Evolutionary conservation across 2,888 invertebrate genomes (phyloP), one percentile per base, ranked within the genome.

Genomic region (Oligia strigilis): DNA sequence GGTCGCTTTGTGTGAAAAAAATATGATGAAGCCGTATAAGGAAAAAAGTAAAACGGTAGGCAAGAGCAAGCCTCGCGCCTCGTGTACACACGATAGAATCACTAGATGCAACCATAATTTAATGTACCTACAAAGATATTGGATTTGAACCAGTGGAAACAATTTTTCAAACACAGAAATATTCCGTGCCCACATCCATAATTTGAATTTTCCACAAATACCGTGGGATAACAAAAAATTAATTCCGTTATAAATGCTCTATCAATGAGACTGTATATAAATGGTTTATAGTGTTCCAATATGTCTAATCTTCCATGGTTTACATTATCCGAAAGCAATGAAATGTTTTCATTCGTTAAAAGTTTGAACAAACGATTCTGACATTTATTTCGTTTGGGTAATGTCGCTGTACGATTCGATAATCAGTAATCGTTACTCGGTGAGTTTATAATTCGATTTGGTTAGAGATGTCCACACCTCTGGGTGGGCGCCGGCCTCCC

Each of bases 401-500:
- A 86, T 86, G 84, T 69, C 69, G 66, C n/a, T 75, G 14, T 2
- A 66, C 65, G 80, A 76, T 67, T 78, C 60, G 67, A 55, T 79
- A 79, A 80, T 81, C 75, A 70, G 87, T 83, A 90, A 82, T 75
- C 76, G 73, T 79, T 83, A 87, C 85, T 88, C 89, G 90, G 93
- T 93, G 87, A 82, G 90, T 90, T 90, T 94, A 93, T 95, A 95
- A 95, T 96, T 96, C 93, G 95, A 95, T 96, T 95, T 96, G 92
- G 94, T 95, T 92, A 87, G 91, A 94, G 90, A 93, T 94, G 96
- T 96, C 95, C 93, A 95, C 95, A 95, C 95, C 96, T 96, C 94
- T 96, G 97, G 96, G 96, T 96, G 96, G 96, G 94, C 95, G 92
- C 91, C 92, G 95, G 93, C 91, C 95, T 93, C 96, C 96, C 94